These are phyloP conservation scores for Abscondita cerata DNA, from an alignment of 2,888 invertebrate genomes.

Conservation along the genomic window DNA sequence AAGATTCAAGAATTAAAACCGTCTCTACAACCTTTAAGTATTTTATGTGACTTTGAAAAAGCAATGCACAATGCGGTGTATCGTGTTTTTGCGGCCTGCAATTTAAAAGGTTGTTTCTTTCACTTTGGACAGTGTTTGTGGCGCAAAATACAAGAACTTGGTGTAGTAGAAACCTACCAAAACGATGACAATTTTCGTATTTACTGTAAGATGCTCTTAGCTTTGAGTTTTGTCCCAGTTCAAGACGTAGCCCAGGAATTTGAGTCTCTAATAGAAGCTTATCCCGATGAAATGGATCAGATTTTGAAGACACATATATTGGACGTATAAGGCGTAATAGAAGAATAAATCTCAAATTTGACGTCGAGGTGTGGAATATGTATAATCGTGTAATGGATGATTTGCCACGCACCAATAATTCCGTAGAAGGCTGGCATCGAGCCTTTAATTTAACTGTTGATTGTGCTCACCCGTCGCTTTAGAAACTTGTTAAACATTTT, in stretches of 20 bases:
- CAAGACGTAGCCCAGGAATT: not conserved
- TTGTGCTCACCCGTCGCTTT: not conserved
- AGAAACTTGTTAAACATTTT: no score
- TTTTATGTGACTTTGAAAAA: not conserved
- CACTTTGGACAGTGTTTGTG: not conserved
- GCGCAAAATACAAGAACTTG: not conserved
- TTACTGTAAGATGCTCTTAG: not conserved
- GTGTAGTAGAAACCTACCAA: not conserved
- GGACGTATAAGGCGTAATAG: no score
- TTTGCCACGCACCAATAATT: not conserved
- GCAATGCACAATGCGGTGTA: not conserved
- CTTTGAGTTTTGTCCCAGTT: not conserved
- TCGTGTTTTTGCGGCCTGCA: not conserved
- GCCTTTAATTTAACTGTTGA: not conserved
- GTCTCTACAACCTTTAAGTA: not conserved
- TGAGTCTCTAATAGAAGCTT: not conserved
- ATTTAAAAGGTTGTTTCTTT: not conserved
- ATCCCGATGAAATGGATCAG: not conserved
- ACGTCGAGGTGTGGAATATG: no score
- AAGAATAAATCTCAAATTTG: no score
- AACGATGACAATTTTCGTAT: not conserved
- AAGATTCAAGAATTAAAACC: conserved; percentile 1
- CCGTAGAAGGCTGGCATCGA: not conserved
- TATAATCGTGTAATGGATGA: no score
- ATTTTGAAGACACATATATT: not conserved